Evolutionary conservation across 2,113 vertebrate species (phyloP), one percentile per base, ranked within the genome.

Genomic region (Labrus mixtus): DNA sequence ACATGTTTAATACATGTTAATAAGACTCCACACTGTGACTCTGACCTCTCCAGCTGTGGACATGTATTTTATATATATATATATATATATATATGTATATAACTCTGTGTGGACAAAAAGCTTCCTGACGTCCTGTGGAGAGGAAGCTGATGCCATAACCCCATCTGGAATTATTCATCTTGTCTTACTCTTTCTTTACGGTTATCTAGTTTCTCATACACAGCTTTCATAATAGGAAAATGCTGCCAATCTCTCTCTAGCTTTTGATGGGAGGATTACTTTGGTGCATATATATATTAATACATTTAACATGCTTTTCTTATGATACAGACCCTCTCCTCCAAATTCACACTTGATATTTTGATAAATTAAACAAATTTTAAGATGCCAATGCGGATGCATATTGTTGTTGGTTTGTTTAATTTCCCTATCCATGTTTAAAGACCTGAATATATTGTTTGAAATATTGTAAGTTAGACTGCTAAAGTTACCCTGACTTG

Each of bases 221-320:
- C n/a, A n/a, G n/a, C n/a, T n/a, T n/a, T n/a, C n/a, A n/a, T n/a
- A n/a, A n/a, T n/a, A n/a, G n/a, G n/a, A n/a, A n/a, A n/a, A n/a
- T n/a, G n/a, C n/a, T n/a, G n/a, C n/a, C n/a, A n/a, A n/a, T n/a
- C n/a, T 25, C 25, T 25, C 73, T 39, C 56, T 46, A 62, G 41
- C 85, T 82, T 83, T 79, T 82, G 59, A 73, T 78, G 67, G 67
- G 48, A 62, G 57, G 70, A 63, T 88, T 89, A 89, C 75, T 81
- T 87, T 83, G 76, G 10, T 33, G 80, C 82, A 87, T 87, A 89
- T 83, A 89, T 83, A 82, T 91, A 6, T 33, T 82, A 86, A 93
- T 91, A 86, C 75, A 85, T 90, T 85, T 57, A 87, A 86, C 84
- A 53, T 72, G 53, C 72, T 68, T 79, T 69, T 74, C 64, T 89